Percentiles rank a stretch among this genome's conserved stretches.
These are phyloP conservation scores for Pituophis catenifer DNA, from an alignment of 2,113 vertebrate species.

Conservation along the genomic window DNA sequence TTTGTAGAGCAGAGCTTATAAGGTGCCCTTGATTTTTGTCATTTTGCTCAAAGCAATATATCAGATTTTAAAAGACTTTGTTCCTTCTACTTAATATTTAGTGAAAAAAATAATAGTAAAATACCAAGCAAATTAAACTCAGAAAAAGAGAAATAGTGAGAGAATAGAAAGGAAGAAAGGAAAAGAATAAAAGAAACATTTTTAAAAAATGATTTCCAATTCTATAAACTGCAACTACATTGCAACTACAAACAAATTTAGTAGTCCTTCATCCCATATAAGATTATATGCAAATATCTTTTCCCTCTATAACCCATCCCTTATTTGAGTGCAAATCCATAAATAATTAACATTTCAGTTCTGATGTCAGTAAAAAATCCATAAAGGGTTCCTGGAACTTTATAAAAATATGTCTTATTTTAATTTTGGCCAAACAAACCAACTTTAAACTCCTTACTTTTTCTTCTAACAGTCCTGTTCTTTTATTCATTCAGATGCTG, in stretches of 20 bases:
- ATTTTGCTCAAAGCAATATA: neutral
- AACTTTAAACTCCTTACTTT: neutral
- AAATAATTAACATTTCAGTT: neutral
- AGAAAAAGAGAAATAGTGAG: neutral
- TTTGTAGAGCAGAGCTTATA: neutral
- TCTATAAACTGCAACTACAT: neutral
- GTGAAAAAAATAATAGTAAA: neutral
- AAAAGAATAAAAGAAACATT: neutral
- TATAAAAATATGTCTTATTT: neutral
- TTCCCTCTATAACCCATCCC: neutral
- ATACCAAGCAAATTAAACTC: neutral
- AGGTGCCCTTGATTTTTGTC: neutral
- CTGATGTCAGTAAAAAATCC: neutral
- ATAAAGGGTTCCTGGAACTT: neutral
- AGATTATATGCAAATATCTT: neutral
- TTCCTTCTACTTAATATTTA: neutral
- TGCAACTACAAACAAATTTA: neutral
- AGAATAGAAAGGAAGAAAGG: neutral
- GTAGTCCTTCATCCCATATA: neutral
- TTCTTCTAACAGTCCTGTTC: neutral
- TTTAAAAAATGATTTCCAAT: neutral
- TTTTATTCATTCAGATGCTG: neutral
- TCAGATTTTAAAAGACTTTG: neutral
- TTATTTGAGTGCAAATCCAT: neutral
- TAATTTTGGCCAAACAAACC: neutral